Evolutionary conservation across 2,888 invertebrate species (phyloP).

Genomic region (Drosophila stalkeri): DNA sequence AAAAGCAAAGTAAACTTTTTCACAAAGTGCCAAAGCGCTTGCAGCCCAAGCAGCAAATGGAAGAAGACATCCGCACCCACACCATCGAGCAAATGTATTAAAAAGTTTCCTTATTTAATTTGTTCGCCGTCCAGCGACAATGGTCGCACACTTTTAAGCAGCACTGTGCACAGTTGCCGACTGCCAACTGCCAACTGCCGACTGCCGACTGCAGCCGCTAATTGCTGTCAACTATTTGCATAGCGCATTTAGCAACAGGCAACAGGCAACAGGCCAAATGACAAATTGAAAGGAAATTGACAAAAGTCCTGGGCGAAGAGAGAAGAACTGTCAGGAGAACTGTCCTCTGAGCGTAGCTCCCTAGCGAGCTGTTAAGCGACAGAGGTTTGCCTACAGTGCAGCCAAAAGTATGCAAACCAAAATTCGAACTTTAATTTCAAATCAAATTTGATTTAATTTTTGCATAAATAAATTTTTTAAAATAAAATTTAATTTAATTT

Average conservation of each 20-base stretch:
- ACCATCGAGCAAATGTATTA: slow-evolving; percentile 69
- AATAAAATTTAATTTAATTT: too few species aligned
- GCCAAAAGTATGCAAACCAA: not conserved
- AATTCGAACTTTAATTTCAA: not conserved
- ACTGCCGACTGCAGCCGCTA: slow-evolving; percentile 51
- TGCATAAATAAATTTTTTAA: too few species aligned
- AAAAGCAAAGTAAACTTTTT: slow-evolving; percentile 70
- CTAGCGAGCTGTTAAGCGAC: not conserved
- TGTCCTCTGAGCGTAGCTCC: not conserved
- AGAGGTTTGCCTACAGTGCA: not conserved
- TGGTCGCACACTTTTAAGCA: slow-evolving; percentile 44
- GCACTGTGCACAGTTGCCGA: slow-evolving; percentile 31
- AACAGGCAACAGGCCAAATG: slow-evolving; percentile 10
- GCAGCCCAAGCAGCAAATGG: slow-evolving; percentile 31
- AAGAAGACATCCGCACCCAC: slow-evolving; percentile 13
- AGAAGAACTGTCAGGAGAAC: too few species aligned
- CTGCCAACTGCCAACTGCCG: slow-evolving; percentile 6
- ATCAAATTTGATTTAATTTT: too few species aligned
- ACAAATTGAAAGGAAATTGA: slow-evolving; percentile 11
- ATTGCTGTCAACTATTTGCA: slow-evolving; percentile 70
- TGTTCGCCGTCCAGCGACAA: slow-evolving; percentile 42
- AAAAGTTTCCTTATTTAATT: slow-evolving; percentile 77
- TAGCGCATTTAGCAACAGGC: slow-evolving; percentile 22
- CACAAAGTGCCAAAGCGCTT: slow-evolving; percentile 52
- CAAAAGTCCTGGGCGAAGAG: not conserved